These are phyloP conservation scores for Athrips mouffetella DNA, from an alignment of 2,888 invertebrate species.

Conservation along the genomic window DNA sequence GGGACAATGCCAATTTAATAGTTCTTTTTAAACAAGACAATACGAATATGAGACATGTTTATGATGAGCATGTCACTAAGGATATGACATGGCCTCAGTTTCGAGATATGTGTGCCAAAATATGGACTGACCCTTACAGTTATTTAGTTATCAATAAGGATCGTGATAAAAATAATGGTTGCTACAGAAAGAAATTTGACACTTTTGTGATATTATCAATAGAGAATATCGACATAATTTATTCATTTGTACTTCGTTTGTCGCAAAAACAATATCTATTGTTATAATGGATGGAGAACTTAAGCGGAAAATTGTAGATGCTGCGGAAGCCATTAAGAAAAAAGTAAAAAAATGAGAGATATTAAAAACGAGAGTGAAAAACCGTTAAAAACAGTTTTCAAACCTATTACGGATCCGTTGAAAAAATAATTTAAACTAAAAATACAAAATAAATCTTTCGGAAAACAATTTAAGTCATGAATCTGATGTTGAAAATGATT, in stretches of 20 bases:
- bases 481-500: no score
- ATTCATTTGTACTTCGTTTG: no score
- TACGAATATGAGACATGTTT: not conserved
- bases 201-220: not conserved
- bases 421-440: not conserved
- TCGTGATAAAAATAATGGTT: not conserved
- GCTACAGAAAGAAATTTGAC: not conserved
- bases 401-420: not conserved
- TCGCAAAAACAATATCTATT: no score
- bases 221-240: no score
- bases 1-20: slow-evolving; percentile 6
- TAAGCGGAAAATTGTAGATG: not conserved
- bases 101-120: not conserved
- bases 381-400: not conserved
- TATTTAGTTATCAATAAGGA: slow-evolving; percentile 9
- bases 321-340: not conserved
- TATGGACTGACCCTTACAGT: not conserved
- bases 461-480: no score
- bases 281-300: slow-evolving; percentile 3
- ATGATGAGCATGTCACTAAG: slow-evolving; percentile 4
- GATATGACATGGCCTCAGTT: slow-evolving; percentile 4
- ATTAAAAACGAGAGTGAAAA: not conserved
- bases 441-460: no score
- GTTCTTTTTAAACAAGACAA: slow-evolving; percentile 9
- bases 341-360: slow-evolving; percentile 1